Percentiles rank a stretch among this genome's conserved stretches.
Conservation (phyloP, 2,113 vertebrate species). For the Malurus elegans region DNA sequence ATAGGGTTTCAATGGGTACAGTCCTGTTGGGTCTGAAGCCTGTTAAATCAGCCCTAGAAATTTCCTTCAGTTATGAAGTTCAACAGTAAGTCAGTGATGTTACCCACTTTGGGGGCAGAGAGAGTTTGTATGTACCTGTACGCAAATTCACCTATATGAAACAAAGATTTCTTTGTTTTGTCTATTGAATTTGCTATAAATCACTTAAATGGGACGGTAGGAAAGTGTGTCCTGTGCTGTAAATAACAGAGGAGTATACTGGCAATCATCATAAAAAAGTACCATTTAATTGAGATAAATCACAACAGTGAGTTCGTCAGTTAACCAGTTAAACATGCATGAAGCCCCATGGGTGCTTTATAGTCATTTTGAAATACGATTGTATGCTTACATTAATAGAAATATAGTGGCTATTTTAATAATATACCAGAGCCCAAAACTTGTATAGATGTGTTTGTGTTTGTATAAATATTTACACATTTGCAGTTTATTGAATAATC, state of each 20-base stretch:
- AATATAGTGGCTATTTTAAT: background rate
- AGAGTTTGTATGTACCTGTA: background rate
- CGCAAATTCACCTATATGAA: background rate
- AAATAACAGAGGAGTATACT: background rate
- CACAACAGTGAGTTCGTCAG: background rate
- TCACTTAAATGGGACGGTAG: background rate
- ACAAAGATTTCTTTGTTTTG: background rate
- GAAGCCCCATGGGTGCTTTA: background rate
- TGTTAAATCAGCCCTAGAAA: background rate
- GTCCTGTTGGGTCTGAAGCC: background rate
- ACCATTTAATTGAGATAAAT: background rate
- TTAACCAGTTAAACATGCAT: background rate
- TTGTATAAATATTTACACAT: background rate
- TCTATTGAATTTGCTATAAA: background rate
- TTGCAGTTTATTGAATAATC: background rate
- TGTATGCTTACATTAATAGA: background rate
- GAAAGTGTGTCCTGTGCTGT: background rate
- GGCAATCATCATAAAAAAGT: background rate
- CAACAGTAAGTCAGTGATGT: background rate
- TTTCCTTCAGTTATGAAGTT: background rate
- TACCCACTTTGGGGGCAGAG: background rate
- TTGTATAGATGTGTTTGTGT: background rate
- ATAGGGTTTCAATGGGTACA: background rate
- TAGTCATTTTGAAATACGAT: background rate
- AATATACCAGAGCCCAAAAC: background rate